Base-by-base conservation (phyloP, 2,888 invertebrate genomes). In the Druceiella hillmani region DNA sequence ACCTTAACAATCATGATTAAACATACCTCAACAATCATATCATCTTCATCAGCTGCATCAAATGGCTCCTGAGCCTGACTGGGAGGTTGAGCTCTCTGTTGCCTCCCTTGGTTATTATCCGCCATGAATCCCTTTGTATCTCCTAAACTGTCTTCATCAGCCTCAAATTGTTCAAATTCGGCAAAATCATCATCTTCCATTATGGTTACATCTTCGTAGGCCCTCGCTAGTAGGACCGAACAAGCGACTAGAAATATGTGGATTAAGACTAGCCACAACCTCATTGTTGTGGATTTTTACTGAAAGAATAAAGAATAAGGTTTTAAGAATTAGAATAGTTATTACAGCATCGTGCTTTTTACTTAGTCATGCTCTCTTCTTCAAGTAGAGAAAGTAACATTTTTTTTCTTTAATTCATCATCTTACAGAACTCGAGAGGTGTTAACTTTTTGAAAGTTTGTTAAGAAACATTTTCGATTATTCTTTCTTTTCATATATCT, bases 131-230 rank as follows among this genome's bases (percentile, higher is more conserved):
- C n/a, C n/a, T n/a, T n/a, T n/a, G n/a, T n/a, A n/a, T n/a, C n/a
- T n/a, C n/a, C 27, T 9, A 27, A 48, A 29, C 56, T 51, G 17
- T 74, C 74, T 41, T 76, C 77, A 14, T 86, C 87, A 28, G 81
- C 81, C 54, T 85, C 85, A 59, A 88, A 84, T 58, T 91, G 87
- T 62, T 90, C 90, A 64, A 93, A 94, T 64, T 94, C 94, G 0
- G 93, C 93, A 71, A 95, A 95, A 54, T 94, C 94, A 73, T 91
- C 90, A 58, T 92, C 91, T 50, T 84, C 82, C 7, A 70, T 49
- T 3, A 57, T 59, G 3, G 56, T 46, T 32, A 34, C 54, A 43
- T 69, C 71, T 46, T 71, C 71, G 47, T 52, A 69, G 2, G 59
- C 67, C 3, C 59, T 62, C 17, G 64, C 65, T 3, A 57, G 64